phyloP scores from a whole-genome alignment of 2,113 vertebrate species.

The Erythrolamprus reginae region DNA sequence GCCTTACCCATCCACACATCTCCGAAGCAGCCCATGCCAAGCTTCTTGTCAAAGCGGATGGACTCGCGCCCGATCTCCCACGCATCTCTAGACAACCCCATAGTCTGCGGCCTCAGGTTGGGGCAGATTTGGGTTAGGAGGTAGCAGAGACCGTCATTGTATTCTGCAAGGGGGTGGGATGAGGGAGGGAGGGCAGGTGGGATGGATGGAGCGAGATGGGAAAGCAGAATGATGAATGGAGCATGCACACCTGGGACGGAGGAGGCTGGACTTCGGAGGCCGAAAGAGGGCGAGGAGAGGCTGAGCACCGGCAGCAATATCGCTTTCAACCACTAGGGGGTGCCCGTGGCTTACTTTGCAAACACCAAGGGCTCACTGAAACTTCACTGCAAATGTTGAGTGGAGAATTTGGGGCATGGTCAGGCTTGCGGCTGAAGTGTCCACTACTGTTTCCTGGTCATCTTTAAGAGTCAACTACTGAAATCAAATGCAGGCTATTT shows the following conservation, averaged over 20 bases:
- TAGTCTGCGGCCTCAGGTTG: constrained; percentile 82
- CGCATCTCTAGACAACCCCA: constrained; percentile 90
- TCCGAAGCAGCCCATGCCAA: constrained; percentile 96
- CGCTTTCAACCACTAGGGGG: not conserved
- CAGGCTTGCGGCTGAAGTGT: too few species aligned
- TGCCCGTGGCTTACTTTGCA: not conserved
- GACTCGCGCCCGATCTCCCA: constrained; percentile 87
- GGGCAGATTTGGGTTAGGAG: constrained; percentile 80
- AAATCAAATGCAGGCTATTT: not conserved
- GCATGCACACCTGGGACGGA: constrained; percentile 45
- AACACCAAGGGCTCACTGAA: not conserved
- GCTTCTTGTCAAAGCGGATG: constrained; percentile 75
- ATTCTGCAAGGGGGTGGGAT: constrained; percentile 63
- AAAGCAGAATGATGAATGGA: constrained; percentile 43
- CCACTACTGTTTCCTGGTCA: not conserved
- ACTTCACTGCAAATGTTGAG: not conserved
- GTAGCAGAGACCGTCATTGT: constrained; percentile 89
- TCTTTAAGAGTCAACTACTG: not conserved
- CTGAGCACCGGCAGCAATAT: not conserved
- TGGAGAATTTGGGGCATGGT: not conserved
- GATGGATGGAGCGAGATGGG: constrained; percentile 55
- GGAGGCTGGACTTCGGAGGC: not conserved
- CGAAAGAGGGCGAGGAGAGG: accelerated
- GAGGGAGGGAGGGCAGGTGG: constrained; percentile 19
- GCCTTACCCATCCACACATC: constrained; percentile 95